phyloP scores from a whole-genome alignment of 2,888 invertebrate genomes.

The Pollenia amentaria region DNA sequence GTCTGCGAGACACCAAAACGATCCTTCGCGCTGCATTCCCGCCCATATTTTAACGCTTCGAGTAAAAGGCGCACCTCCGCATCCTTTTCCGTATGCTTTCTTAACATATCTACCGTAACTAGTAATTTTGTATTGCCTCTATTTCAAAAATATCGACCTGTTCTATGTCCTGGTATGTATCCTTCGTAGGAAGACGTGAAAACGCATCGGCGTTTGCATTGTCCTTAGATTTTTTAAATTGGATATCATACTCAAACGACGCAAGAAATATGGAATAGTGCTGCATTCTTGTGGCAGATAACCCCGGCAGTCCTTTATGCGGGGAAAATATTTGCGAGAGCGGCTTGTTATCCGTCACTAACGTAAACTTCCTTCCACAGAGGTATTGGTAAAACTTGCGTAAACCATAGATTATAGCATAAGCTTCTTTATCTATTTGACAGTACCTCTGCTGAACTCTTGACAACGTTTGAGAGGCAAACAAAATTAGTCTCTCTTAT shows the following conservation, averaged over 20 bases:
- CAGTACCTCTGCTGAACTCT: constrained; percentile 58
- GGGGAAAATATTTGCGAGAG: constrained; percentile 67
- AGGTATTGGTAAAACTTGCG: constrained; percentile 82
- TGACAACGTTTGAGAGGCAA: constrained; percentile 76
- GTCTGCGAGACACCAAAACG: constrained; percentile 59
- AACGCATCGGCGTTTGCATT: constrained; percentile 47
- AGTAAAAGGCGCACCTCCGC: constrained; percentile 3
- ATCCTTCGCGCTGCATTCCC: constrained; percentile 40
- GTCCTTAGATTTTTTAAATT: constrained; percentile 42
- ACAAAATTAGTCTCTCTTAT: constrained; percentile 54
- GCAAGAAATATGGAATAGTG: constrained; percentile 70
- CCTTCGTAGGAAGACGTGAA: constrained; percentile 30
- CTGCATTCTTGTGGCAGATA: constrained; percentile 74
- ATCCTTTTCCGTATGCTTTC: constrained; percentile 34
- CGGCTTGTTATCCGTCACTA: constrained; percentile 75
- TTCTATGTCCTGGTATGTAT: constrained; percentile 4
- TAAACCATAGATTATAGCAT: constrained; percentile 79
- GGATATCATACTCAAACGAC: constrained; percentile 46
- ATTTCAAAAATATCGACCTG: constrained; percentile 35
- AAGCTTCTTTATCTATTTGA: constrained; percentile 72
- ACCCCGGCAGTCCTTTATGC: constrained; percentile 65
- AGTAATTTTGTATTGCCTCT: constrained; percentile 46
- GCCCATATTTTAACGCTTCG: constrained; percentile 51
- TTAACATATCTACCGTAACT: constrained; percentile 6
- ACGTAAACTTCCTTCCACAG: constrained; percentile 77